Percentiles rank a stretch among this genome's conserved stretches.
These are phyloP conservation scores for Pelecanoides urinatrix DNA, from an alignment of 2,113 vertebrate species.

Conservation along the genomic window DNA sequence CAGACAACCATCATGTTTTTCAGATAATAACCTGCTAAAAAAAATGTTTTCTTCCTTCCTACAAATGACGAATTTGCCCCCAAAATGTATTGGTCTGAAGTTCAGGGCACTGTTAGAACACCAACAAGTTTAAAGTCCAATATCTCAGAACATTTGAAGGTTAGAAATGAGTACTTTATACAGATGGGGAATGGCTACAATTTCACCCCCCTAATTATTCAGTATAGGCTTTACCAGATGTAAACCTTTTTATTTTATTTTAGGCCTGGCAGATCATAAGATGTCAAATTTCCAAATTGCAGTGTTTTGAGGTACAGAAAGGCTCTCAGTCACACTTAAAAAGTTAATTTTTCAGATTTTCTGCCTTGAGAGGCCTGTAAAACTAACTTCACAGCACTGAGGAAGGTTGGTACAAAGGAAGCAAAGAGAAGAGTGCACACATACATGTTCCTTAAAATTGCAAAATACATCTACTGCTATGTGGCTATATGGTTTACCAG, in stretches of 20 bases:
- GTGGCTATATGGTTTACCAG: not conserved
- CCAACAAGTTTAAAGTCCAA: conserved; percentile 5
- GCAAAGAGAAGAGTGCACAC: not conserved
- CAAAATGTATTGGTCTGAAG: not conserved
- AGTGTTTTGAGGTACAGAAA: not conserved
- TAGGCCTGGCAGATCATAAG: not conserved
- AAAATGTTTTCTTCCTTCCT: conserved; percentile 28
- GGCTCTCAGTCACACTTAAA: not conserved
- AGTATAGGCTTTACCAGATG: not conserved
- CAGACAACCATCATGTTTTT: conserved; percentile 53
- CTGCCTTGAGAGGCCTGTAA: not conserved
- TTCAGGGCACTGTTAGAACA: not conserved
- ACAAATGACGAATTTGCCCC: conserved; percentile 24
- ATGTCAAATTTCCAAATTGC: not conserved
- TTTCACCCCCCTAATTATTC: not conserved
- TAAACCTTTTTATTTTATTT: not conserved
- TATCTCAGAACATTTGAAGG: not conserved
- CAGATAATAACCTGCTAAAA: conserved; percentile 56
- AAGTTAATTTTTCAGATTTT: not conserved
- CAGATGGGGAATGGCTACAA: not conserved
- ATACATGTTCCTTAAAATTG: not conserved
- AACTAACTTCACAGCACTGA: not conserved
- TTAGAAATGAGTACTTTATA: not conserved
- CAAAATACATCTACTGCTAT: not conserved
- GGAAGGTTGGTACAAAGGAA: not conserved